A percentile compares a stretch with the other conserved stretches of the same genome.
Conservation (phyloP, 1,140 invertebrate species). For the Ylistrum balloti region DNA sequence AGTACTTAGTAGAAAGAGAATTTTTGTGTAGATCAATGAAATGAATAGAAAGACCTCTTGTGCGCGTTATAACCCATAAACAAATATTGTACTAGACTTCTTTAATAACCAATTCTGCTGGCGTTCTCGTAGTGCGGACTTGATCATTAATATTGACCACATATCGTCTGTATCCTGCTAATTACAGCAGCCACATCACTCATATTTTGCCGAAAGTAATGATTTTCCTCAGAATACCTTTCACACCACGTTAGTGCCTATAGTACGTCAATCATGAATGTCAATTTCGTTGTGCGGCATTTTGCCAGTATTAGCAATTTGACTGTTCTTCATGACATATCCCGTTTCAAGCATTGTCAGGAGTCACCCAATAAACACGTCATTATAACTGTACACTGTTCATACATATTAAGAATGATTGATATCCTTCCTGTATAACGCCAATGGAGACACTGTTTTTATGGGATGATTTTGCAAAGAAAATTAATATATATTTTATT, state of each 20-base stretch:
- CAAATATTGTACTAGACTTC: no score
- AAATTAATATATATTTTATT: no score
- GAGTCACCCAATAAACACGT: not conserved
- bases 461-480: no score
- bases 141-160: not conserved
- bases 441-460: no score
- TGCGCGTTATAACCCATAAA: no score
- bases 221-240: conserved; percentile 12
- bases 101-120: no score
- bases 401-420: no score
- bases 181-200: not conserved
- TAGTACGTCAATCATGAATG: not conserved
- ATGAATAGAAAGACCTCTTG: no score
- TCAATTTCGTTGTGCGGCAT: not conserved
- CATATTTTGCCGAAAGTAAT: not conserved
- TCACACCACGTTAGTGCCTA: not conserved
- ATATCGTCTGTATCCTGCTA: not conserved
- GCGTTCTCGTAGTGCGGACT: not conserved
- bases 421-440: no score
- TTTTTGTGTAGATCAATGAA: no score
- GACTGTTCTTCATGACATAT: not conserved
- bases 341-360: not conserved
- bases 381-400: not conserved
- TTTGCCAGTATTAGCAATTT: not conserved
- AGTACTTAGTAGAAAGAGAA: no score